phyloP scores from a whole-genome alignment of 2,888 invertebrate genomes.

The Stramonita haemastoma region DNA sequence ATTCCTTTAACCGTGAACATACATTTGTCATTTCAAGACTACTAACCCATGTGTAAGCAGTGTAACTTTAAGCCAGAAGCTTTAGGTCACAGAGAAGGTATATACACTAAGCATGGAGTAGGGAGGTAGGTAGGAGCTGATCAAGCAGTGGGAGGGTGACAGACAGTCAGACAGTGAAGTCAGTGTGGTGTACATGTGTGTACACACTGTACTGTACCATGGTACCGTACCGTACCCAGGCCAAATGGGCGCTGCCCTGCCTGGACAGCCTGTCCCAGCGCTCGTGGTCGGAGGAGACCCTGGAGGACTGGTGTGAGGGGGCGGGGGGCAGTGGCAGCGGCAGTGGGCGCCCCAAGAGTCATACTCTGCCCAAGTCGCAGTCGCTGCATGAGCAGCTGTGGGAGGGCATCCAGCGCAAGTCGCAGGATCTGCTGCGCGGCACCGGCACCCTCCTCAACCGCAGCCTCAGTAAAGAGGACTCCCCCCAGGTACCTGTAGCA shows the following conservation, averaged over 20 bases:
- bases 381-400: slow-evolving; percentile 68
- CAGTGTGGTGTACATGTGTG: too few relatives aligned
- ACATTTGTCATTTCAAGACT: too few relatives aligned
- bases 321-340: slow-evolving; percentile 59
- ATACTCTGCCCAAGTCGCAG: slow-evolving; percentile 70
- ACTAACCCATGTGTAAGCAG: too few relatives aligned
- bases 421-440: slow-evolving; percentile 71
- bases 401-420: slow-evolving; percentile 72
- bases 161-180: too few relatives aligned
- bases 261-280: slow-evolving; percentile 60
- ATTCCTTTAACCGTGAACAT: too few relatives aligned
- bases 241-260: slow-evolving; percentile 66
- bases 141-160: too few relatives aligned
- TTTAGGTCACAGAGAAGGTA: too few relatives aligned
- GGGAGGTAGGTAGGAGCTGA: too few relatives aligned
- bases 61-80: too few relatives aligned
- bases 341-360: slow-evolving; percentile 66
- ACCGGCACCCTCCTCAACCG: slow-evolving; percentile 68
- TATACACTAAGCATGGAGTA: too few relatives aligned
- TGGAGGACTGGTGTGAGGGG: slow-evolving; percentile 65
- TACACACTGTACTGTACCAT: slow-evolving; percentile 23
- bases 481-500: slow-evolving; percentile 45
- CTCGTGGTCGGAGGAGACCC: slow-evolving; percentile 68
- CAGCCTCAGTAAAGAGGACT: slow-evolving; percentile 70
- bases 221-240: slow-evolving; percentile 54